Conservation (phyloP, 1,140 invertebrate species). For the Drosophila guanche region DNA sequence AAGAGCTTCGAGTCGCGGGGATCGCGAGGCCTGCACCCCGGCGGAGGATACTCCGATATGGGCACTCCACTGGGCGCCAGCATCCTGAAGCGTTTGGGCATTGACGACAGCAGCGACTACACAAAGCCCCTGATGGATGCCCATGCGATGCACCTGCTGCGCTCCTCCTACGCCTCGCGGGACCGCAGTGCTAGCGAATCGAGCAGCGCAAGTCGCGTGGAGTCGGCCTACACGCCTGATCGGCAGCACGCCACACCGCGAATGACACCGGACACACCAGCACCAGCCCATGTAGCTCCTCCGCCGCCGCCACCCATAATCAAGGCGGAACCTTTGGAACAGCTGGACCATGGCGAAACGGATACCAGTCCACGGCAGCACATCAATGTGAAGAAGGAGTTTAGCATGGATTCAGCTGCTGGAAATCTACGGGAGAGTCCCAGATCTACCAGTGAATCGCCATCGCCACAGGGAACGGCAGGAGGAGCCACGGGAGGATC, state of each 20-base stretch:
- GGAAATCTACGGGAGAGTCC: constrained; percentile 84
- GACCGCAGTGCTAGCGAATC: constrained; percentile 93
- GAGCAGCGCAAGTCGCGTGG: constrained; percentile 91
- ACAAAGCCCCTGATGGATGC: constrained; percentile 94
- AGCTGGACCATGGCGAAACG: constrained; percentile 22
- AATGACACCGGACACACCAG: constrained; percentile 87
- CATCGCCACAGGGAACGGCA: constrained; percentile 83
- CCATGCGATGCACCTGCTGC: constrained; percentile 92
- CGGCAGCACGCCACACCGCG: constrained; percentile 87
- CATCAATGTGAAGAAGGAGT: constrained; percentile 79
- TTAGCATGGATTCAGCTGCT: constrained; percentile 56
- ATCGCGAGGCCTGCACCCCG: constrained; percentile 69
- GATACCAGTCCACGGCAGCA: constrained; percentile 42
- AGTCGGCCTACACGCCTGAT: constrained; percentile 89
- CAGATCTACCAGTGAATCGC: constrained; percentile 86
- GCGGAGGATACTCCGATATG: constrained; percentile 69
- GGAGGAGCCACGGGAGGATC: constrained; percentile 71
- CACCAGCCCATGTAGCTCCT: constrained; percentile 7
- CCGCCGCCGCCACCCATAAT: constrained; percentile 46
- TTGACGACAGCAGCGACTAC: constrained; percentile 96
- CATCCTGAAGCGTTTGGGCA: constrained; percentile 95
- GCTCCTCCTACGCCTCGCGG: constrained; percentile 87
- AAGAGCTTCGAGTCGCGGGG: constrained; percentile 96
- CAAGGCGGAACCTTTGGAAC: constrained; percentile 69
- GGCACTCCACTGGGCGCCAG: constrained; percentile 92